Evolutionary conservation across 2,797 vertebrate genomes (phyloP), one percentile per base, ranked within the genome.

Genomic region (Protonibea diacanthus): DNA sequence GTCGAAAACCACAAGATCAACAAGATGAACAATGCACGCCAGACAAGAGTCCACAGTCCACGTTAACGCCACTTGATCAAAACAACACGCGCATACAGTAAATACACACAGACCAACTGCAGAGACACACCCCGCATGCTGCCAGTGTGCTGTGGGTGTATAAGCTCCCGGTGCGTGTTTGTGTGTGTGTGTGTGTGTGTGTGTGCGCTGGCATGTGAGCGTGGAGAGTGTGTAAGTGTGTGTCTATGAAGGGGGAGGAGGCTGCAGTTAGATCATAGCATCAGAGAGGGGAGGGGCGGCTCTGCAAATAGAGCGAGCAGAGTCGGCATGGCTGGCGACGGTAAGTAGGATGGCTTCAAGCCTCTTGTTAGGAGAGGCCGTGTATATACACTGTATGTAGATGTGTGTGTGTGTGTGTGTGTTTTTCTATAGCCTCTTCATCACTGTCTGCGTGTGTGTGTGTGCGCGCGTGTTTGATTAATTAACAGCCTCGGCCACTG

Each of bases 181-280:
- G 42, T 73, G 52, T 61, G 49, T 62, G 49, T 68, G 10, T 71
- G 71, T 60, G 55, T 71, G 73, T 71, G 33, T 78, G 45, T 58
- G 58, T 67, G 58, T 71, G 76, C 72, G 69, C 49, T 78, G 81
- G 81, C 80, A 86, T 88, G 87, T 62, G 61, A 74, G 74, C 20
- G 21, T 65, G 62, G 59, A 71, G 58, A 70, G 68, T 47, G 72
- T 68, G 63, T 69, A 58, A 67, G 86, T 45, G 83, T 88, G 87
- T 67, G 86, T 81, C 48, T 78, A 62, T 45, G 55, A 76, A 86
- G 83, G 88, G 85, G 89, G 85, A 88, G 88, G 91, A 89, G 91
- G 86, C 83, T 92, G 86, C 86, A 91, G 91, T 93, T 93, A 91
- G 92, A 93, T 94, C 90, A 92, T 88, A 91, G 91, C 88, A 90